Evolutionary conservation across 2,113 vertebrate species (phyloP).

Genomic region (Ophthalmotilapia sp.): DNA sequence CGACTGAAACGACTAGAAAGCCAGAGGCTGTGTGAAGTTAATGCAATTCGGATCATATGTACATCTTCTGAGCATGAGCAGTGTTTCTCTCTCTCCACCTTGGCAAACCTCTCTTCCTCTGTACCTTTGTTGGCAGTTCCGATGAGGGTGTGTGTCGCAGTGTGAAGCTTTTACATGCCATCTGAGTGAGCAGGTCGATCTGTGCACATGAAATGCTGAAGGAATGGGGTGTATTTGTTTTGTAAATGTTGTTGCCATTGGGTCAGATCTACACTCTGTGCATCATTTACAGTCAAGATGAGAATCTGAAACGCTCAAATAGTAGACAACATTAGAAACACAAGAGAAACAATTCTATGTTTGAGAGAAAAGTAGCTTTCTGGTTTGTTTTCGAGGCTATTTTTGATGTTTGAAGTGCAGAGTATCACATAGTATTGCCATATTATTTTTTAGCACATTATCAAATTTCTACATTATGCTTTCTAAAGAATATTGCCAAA

Average conservation of each 20-base stretch:
- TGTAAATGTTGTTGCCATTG: background rate
- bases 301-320: background rate
- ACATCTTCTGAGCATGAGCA: background rate
- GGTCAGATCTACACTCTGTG: background rate
- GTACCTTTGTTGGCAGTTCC: slow-evolving; percentile 1
- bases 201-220: background rate
- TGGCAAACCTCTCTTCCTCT: background rate
- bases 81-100: background rate
- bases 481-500: background rate
- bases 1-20: background rate
- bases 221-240: slow-evolving; percentile 7
- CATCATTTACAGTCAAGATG: background rate
- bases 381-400: background rate
- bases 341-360: background rate
- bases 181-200: background rate
- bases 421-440: background rate
- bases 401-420: background rate
- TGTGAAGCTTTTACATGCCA: slow-evolving; percentile 18
- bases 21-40: background rate
- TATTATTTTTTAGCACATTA: background rate
- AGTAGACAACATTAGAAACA: background rate
- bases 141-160: slow-evolving; percentile 8
- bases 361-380: background rate
- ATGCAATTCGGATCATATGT: background rate
- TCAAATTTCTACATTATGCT: background rate